Base-by-base conservation (phyloP, 1,140 invertebrate species). In the Ylistrum balloti region DNA sequence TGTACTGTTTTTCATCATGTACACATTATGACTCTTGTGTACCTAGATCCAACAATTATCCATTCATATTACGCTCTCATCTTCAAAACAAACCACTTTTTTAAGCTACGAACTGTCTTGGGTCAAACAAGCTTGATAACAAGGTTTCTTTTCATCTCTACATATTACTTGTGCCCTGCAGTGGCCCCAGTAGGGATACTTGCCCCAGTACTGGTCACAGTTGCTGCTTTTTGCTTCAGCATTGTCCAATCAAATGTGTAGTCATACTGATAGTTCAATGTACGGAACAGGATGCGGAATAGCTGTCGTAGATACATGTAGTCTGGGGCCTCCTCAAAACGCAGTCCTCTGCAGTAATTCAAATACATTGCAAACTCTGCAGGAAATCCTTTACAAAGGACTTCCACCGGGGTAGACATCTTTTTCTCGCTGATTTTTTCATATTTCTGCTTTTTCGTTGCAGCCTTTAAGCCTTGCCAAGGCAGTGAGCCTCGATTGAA, bases 211-310 rank as follows among this genome's bases (percentile, higher is more conserved):
- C 94, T 93, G 45, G 94, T 94, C 28, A 94, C 94, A 35, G 92
- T 94, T 89, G 96, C 96, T 89, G 96, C 96, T 92, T 98, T 99
- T 96, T 99, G 99, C 96, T 99, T 99, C 95, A 99, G 97, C 98
- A 99, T 98, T 94, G 99, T 99, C 99, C 99, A 99, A 96, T 99
- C 99, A 97, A 99, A 99, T 93, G 98, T 99, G 97, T 99, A 99
- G 97, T 99, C 99, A 96, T 99, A 99, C 96, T 99, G 99, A 97
- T 99, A 99, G 97, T 99, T 99, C 94, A 99, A 97, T 92, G 99
- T 99, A 95, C 99, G 98, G 97, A 99, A 99, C 94, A 99, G 97
- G 96, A 99, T 99, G 95, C 99, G 98, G 97, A 99, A 99, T 89
- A 99, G 97, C 96, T 99, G 99, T 95, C 99, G 97, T 89, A 99